These are phyloP conservation scores for Sepioteuthis lessoniana DNA, from an alignment of 2,888 invertebrate species.

Conservation along the genomic window DNA sequence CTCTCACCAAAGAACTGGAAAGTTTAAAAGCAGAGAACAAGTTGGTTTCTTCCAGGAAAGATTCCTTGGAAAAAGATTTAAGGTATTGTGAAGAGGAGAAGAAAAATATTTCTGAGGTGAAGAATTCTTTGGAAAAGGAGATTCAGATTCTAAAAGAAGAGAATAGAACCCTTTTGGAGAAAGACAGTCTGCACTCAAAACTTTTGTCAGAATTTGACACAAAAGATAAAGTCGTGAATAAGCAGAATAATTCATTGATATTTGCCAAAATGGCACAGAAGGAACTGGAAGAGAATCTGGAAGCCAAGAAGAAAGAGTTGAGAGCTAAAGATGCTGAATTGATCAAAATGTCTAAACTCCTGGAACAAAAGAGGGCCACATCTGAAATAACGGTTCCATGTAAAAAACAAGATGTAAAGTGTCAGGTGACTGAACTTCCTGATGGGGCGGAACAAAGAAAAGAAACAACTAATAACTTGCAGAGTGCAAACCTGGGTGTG, in stretches of 20 bases:
- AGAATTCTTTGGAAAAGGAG: background rate
- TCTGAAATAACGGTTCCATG: background rate
- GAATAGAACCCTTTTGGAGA: background rate
- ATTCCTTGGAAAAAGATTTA: background rate
- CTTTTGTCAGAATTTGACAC: background rate
- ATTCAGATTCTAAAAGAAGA: constrained; percentile 24
- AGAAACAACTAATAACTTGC: background rate
- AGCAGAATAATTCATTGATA: background rate
- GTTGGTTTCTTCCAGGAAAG: no score
- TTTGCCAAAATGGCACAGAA: background rate
- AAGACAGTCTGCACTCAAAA: background rate
- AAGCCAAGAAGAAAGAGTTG: constrained; percentile 34
- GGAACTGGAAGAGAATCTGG: background rate
- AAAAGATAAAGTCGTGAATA: background rate
- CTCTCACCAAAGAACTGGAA: background rate
- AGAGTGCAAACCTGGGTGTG: background rate
- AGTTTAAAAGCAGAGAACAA: no score
- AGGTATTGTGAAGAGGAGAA: background rate
- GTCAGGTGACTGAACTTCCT: no score
- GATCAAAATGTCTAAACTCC: background rate
- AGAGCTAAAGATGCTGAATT: constrained; percentile 2
- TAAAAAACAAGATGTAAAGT: background rate
- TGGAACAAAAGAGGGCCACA: background rate
- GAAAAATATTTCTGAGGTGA: background rate
- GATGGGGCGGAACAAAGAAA: background rate